Base-by-base conservation (phyloP, 2,888 invertebrate genomes). In the Brenthis ino region DNA sequence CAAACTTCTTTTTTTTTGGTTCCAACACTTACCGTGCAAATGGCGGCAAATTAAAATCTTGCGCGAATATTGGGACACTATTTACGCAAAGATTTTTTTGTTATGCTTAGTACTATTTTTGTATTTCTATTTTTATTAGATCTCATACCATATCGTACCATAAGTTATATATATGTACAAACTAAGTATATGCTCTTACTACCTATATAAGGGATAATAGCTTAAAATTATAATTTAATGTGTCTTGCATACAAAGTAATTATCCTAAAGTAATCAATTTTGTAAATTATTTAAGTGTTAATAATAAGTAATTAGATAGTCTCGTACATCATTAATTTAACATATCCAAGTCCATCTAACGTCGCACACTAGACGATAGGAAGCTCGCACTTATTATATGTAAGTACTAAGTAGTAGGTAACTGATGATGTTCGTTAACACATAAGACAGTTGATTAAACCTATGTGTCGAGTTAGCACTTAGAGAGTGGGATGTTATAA, bases 381-480 rank as follows among this genome's bases (percentile, higher is more conserved):
- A 60, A 60, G 60, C 50, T 28, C 16, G 48, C 28, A 33, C 60
- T 50, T 50, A 50, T 28, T 28, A 28, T 28, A 28, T 28, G 28
- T 60, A 60, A 6, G 11, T 47, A 20, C 16, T n/a, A 60, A 50
- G 11, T 24, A 43, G 16, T 47, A 53, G 57, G 57, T 33, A 47
- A 20, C 53, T 53, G 51, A 57, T 58, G 57, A 47, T 71, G 37
- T 68, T 65, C 57, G 43, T 69, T 65, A 69, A 57, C 67, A 69
- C 67, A 64, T 65, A 8, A 57, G 64, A 57, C 50, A 57, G 67
- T 57, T 67, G 65, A 72, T 72, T 69, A 57, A 64, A 56, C 60
- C 68, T 64, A 68, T 64, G 64, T 53, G 68, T 57, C 65, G 37
- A 53, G 57, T 68, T 68, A 66, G 58, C 68, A 47, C 51, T 57